Conservation (phyloP, 2,113 vertebrate genomes). For the Chascanopsetta lugubris region DNA sequence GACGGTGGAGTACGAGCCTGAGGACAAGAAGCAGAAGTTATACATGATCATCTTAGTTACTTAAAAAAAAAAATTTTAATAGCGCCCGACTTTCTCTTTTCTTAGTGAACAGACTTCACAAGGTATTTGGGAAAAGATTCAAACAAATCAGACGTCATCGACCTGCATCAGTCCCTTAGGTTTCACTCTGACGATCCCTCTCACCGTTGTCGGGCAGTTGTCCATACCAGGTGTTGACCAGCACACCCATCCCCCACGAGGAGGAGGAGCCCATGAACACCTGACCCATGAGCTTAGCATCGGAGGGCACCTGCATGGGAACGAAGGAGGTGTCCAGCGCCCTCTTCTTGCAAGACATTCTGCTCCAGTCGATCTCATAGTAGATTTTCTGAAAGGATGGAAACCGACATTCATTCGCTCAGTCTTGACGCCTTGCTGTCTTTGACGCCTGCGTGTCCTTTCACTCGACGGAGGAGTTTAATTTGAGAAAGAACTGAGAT, state of each 20-base stretch:
- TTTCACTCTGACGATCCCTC: not conserved
- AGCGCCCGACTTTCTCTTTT: too few species aligned
- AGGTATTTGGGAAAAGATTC: too few species aligned
- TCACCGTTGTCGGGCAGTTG: conserved; percentile 39
- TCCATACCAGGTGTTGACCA: conserved; percentile 56
- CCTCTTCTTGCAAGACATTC: conserved; percentile 45
- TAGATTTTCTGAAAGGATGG: conserved; percentile 38
- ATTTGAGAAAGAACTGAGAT: too few species aligned
- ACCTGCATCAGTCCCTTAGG: too few species aligned
- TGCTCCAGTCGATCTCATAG: conserved; percentile 54
- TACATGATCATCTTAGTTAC: not conserved
- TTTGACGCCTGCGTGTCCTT: too few species aligned
- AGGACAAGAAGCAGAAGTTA: not conserved
- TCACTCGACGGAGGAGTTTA: too few species aligned
- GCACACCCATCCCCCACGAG: conserved; percentile 57
- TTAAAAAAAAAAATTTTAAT: too few species aligned
- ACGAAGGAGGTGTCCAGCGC: conserved; percentile 23
- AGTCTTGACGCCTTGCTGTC: not conserved
- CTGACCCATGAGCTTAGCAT: conserved; percentile 44
- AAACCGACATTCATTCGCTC: not conserved
- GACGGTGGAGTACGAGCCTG: conserved; percentile 21
- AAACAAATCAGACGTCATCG: too few species aligned
- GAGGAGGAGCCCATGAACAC: conserved; percentile 57
- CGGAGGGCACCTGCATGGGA: conserved; percentile 43
- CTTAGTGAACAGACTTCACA: too few species aligned